Evolutionary conservation across 2,888 invertebrate genomes (phyloP).

Genomic region (Hypena proboscidalis): DNA sequence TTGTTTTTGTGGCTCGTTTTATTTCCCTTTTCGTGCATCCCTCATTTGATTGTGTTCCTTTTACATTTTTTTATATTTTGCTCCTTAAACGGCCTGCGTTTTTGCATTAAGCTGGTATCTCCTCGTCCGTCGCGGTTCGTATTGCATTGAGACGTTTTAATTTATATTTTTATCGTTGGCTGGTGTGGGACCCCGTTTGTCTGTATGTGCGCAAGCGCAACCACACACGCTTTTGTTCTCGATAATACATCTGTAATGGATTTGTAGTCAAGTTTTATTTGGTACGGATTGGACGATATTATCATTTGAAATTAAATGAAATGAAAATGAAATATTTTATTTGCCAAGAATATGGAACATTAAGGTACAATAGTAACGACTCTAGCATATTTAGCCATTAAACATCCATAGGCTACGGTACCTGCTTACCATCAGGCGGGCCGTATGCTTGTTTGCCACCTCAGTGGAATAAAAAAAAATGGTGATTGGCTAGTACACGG

Average conservation of each 20-base stretch:
- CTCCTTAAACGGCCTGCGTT: conserved; percentile 61
- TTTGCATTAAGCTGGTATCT: conserved; percentile 72
- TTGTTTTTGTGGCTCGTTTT: conserved; percentile 79
- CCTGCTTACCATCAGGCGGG: too few relatives aligned
- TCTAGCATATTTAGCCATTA: too few relatives aligned
- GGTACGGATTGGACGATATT: not conserved
- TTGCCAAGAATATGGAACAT: too few relatives aligned
- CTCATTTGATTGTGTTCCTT: conserved; percentile 83
- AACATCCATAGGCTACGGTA: too few relatives aligned
- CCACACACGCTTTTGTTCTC: conserved; percentile 25
- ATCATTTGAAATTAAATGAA: too few relatives aligned
- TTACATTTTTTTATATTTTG: conserved; percentile 60
- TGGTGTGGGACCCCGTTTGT: conserved; percentile 37
- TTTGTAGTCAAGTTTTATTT: conserved; percentile 8
- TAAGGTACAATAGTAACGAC: too few relatives aligned
- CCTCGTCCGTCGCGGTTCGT: conserved; percentile 61
- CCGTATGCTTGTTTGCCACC: too few relatives aligned
- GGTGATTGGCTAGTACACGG: too few relatives aligned
- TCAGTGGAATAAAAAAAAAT: too few relatives aligned
- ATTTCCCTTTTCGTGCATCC: conserved; percentile 81
- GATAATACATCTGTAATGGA: conserved; percentile 21
- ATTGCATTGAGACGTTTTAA: conserved; percentile 74
- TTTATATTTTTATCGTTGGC: conserved; percentile 71
- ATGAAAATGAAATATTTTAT: too few relatives aligned
- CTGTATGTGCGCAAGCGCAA: conserved; percentile 27